Percentiles rank a stretch among this genome's conserved stretches.
These are phyloP conservation scores for Plebejus argus DNA, from an alignment of 2,888 invertebrate species.

Conservation along the genomic window DNA sequence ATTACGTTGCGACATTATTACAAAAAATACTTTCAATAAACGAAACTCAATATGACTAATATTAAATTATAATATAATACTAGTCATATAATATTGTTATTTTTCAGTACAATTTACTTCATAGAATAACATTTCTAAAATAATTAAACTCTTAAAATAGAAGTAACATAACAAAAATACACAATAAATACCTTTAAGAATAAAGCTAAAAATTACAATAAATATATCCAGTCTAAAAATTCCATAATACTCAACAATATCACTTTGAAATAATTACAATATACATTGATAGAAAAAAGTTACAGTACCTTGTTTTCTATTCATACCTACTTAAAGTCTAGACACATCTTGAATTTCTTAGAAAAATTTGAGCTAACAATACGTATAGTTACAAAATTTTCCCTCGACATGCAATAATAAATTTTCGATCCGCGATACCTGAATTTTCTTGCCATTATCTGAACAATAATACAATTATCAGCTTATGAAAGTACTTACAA, in stretches of 20 bases:
- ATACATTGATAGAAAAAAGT: neutral
- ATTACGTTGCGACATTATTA: no score
- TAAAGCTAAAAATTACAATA: neutral
- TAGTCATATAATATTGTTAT: no score
- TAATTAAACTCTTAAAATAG: neutral
- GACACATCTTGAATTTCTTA: neutral
- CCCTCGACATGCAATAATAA: no score
- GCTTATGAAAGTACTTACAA: neutral
- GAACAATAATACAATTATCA: no score
- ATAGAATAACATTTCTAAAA: neutral
- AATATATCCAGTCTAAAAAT: neutral
- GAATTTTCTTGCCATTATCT: no score
- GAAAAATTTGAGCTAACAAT: neutral
- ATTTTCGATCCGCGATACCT: no score
- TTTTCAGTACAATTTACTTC: no score
- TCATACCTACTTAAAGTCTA: neutral
- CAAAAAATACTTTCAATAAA: no score
- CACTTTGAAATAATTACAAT: conserved; percentile 11
- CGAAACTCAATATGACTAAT: no score
- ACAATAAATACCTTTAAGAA: neutral
- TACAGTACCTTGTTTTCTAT: neutral
- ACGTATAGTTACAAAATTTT: neutral
- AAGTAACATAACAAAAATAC: neutral
- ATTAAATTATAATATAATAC: neutral
- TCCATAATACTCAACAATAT: neutral